Evolutionary conservation across 2,888 invertebrate genomes (phyloP), one percentile per base, ranked within the genome.

Genomic region (Eilema depressum): DNA sequence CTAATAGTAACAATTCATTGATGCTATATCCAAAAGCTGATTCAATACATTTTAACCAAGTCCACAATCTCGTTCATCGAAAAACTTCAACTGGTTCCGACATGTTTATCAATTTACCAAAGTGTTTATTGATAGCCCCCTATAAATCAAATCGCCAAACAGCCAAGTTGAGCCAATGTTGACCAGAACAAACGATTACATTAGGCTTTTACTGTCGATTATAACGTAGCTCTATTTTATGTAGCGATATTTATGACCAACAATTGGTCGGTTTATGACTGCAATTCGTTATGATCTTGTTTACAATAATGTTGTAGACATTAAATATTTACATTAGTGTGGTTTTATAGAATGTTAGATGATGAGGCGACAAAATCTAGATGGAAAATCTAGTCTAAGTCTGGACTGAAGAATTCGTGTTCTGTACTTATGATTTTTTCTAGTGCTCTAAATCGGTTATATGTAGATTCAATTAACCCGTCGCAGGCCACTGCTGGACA

Each of bases 261-360:
- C 76, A 81, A 75, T 81, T 75, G 77, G 75, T 63, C 57, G 26
- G 69, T 85, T 85, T 84, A 84, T 76, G 65, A 66, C 66, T 61
- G 70, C 71, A 79, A 82, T 84, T 77, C 83, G 82, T 81, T 81
- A 80, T 77, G 71, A 76, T 80, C 70, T 78, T 78, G 82, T 80
- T 81, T 78, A 75, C 79, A 75, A 69, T 82, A 75, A 65, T 73
- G 64, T 68, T 60, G 41, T 68, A 47, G 62, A 62, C 26, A 69
- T 68, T 65, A 28, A 47, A 65, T 71, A 80, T 74, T 77, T 75
- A 69, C 47, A 0, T 71, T 70, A 33, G 59, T 56, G 7, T 37
- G 57, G 56, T 64, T 69, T 62, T 3, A 47, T 41, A 66, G 57
- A 60, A n/a, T 41, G 28, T 26, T 64, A 26, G 47, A n/a, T n/a